Base-by-base conservation (phyloP, 1,140 invertebrate species). In the Bombus ignitus region DNA sequence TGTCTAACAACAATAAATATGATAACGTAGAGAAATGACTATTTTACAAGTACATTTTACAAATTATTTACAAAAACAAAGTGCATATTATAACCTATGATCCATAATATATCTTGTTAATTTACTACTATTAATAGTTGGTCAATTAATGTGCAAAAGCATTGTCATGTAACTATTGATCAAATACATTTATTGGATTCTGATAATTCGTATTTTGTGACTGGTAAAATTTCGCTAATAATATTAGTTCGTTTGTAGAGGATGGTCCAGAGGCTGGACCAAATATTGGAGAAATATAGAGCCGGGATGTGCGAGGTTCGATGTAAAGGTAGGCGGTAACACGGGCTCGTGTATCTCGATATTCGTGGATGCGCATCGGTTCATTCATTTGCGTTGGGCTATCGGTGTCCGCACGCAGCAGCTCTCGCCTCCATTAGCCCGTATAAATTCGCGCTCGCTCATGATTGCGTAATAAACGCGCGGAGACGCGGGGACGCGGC, bases 401-500 rank as follows among this genome's bases (percentile, higher is more conserved):
- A 78, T 78, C 73, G 74, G 39, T 66, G 59, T 57, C 37, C 74
- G 13, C 82, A 15, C 39, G 81, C 81, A 66, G 57, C 71, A 25
- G 72, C 57, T 66, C 75, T 18, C 62, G 9, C 32, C 86, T 81
- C 87, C 83, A 86, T 88, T 89, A 86, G 88, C 75, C 37, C 53
- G 77, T 82, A 88, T 88, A 88, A 89, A 89, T 89, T 75, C 75
- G 39, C 66, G 22, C 42, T 35, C 68, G 32, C 39, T 80, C 83
- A 57, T 88, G 87, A 88, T 88, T 85, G 87, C 76, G 79, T 83
- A 80, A 88, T 86, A 89, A 89, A 88, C 80, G 77, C 74, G 77
- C 82, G 65, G 75, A 85, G 65, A 65, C 53, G 73, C 44, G 57
- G 35, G 37, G 6, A n/a, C 25, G 28, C 1, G n/a, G 59, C 2